phyloP scores from a whole-genome alignment of 2,113 vertebrate species.

The Isichthys henryi region DNA sequence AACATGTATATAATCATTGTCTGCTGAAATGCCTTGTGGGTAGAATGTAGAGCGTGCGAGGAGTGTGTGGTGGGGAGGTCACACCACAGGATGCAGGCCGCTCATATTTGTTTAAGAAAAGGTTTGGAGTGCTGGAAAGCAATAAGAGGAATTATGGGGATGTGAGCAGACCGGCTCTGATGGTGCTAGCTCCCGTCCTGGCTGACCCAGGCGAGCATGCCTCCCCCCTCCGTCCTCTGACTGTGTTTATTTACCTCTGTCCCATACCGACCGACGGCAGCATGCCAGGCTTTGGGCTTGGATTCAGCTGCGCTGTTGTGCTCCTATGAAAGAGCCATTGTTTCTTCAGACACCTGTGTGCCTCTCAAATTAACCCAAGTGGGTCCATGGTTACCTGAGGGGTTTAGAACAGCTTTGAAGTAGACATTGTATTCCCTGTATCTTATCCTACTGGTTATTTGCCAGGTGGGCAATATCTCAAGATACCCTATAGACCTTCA shows the following conservation, averaged over 20 bases:
- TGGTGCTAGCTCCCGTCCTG: constrained; percentile 34
- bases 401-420: background rate
- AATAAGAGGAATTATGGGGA: constrained; percentile 46
- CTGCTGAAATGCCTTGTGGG: background rate
- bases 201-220: background rate
- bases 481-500: background rate
- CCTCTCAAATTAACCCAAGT: background rate
- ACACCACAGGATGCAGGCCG: constrained; percentile 27
- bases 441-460: background rate
- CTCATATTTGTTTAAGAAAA: constrained; percentile 52
- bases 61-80: background rate
- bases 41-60: background rate
- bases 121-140: constrained; percentile 45
- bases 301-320: background rate
- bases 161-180: constrained; percentile 35
- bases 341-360: background rate
- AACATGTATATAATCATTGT: background rate
- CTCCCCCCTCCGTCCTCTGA: background rate
- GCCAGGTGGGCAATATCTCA: background rate
- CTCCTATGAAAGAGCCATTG: constrained; percentile 2
- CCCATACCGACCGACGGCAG: background rate
- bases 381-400: background rate
- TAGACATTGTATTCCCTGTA: background rate
- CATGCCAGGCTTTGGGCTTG: background rate
- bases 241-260: constrained; percentile 9